Evolutionary conservation across 2,888 invertebrate species (phyloP), one percentile per base, ranked within the genome.

Genomic region (Pasiphila rectangulata): DNA sequence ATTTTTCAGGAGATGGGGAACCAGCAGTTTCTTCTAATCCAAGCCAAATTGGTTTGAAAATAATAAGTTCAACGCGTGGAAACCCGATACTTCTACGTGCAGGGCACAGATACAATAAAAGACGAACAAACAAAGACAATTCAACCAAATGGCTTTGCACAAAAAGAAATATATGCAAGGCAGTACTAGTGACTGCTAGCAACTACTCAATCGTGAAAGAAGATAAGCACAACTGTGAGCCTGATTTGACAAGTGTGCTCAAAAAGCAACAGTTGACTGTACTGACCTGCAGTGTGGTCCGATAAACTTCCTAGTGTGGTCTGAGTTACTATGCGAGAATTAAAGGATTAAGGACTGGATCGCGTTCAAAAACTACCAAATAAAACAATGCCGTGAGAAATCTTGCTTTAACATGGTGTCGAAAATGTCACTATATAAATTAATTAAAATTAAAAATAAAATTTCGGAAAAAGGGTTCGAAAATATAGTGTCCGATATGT

Each of bases 71-170:
- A 12, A 1, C 24, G 20, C 30, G 50, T 15, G 52, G 54, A 10
- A 51, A 47, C 20, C 30, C 43, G 9, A 24, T 57, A 12, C 37
- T 57, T 19, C 45, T 48, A 19, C 49, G 50, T 5, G 47, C 44
- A 34, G 49, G 48, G 1, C 50, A 58, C 25, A 51, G 23, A 37
- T 56, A 52, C 6, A 36, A 51, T 10, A 40, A 47, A 47, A 17
- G 24, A 20, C 30, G 45, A 27, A 23, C 35, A 25, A 47, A 52
- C 32, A 50, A 49, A 36, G 38, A 52, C 19, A 46, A 40, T 38
- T 43, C 47, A 10, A 20, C 19, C 19, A 21, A 30, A 13, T 56
- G 51, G 53, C 21, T 32, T 2, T 56, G 54, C 30, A n/a, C 39
- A 7, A 46, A 54, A 15, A 56, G 53, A 13, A 30, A 6, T n/a